Percentiles rank a stretch among this genome's conserved stretches.
These are phyloP conservation scores for Hyperoplus immaculatus DNA, from an alignment of 2,797 vertebrate species.

Conservation along the genomic window DNA sequence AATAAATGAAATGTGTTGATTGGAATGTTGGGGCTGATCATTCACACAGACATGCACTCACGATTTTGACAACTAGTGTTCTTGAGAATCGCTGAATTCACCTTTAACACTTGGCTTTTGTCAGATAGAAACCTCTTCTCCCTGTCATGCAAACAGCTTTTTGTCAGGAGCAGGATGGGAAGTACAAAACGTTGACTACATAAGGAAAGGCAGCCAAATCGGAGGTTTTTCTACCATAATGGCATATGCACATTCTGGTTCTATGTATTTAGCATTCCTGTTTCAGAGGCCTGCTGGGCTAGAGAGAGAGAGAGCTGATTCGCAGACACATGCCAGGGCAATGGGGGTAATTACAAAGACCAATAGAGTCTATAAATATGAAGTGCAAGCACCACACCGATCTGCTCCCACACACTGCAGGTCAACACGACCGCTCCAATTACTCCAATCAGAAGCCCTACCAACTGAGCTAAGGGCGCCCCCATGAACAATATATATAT, in stretches of 20 bases:
- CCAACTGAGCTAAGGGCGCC: too few species aligned
- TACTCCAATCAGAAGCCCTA: conserved; percentile 35
- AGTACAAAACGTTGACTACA: conserved; percentile 46
- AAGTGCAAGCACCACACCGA: conserved; percentile 49
- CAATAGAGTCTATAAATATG: conserved; percentile 78
- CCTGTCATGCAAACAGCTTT: conserved; percentile 28
- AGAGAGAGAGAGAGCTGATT: conserved; percentile 62
- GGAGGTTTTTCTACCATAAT: conserved; percentile 65
- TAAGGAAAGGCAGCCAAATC: conserved; percentile 50
- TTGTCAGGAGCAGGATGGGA: conserved; percentile 12
- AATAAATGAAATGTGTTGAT: conserved; percentile 48
- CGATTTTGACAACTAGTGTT: too few species aligned
- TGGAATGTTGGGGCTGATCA: background rate
- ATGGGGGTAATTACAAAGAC: conserved; percentile 77
- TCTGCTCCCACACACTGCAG: conserved; percentile 36
- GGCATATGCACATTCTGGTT: conserved; percentile 65
- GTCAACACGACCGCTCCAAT: conserved; percentile 37
- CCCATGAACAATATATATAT: too few species aligned
- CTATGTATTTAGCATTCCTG: conserved; percentile 85
- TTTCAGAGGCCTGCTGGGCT: conserved; percentile 61
- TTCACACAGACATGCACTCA: conserved; percentile 4
- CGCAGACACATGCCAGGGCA: conserved; percentile 64
- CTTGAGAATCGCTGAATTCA: too few species aligned
- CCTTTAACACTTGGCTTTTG: conserved; percentile 14
- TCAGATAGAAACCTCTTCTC: conserved; percentile 22